phyloP scores from a whole-genome alignment of 2,888 invertebrate species.

The Petrophora chlorosata region DNA sequence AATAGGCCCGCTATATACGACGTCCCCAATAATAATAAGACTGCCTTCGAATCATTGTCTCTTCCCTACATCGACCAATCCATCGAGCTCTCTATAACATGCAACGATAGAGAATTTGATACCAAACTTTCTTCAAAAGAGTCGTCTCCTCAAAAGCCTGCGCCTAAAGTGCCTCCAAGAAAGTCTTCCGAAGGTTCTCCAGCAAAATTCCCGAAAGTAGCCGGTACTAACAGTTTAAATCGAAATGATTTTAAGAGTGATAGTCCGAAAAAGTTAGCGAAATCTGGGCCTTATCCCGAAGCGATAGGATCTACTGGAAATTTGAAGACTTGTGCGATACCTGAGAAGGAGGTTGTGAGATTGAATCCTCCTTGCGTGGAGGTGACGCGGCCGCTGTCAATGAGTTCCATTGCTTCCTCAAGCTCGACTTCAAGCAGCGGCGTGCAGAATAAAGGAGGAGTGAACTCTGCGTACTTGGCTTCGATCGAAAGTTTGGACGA shows the following conservation, averaged over 20 bases:
- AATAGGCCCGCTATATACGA: slow-evolving; percentile 77
- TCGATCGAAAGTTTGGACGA: slow-evolving; percentile 94
- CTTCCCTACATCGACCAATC: slow-evolving; percentile 78
- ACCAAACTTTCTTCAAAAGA: slow-evolving; percentile 73
- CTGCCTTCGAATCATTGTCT: slow-evolving; percentile 74
- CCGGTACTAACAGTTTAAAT: slow-evolving; percentile 69
- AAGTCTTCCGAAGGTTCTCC: slow-evolving; percentile 54
- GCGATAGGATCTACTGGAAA: slow-evolving; percentile 72
- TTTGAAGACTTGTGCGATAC: slow-evolving; percentile 62
- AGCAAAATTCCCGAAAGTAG: slow-evolving; percentile 59
- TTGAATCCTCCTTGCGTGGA: slow-evolving; percentile 81
- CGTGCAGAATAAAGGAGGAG: slow-evolving; percentile 85
- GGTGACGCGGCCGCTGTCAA: slow-evolving; percentile 87
- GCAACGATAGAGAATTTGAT: slow-evolving; percentile 81
- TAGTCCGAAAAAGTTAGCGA: slow-evolving; percentile 61
- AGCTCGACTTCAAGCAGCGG: slow-evolving; percentile 86
- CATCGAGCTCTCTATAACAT: slow-evolving; percentile 74
- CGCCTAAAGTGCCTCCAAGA: slow-evolving; percentile 48
- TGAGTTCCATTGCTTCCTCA: slow-evolving; percentile 91
- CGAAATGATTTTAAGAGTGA: slow-evolving; percentile 61
- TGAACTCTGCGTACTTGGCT: slow-evolving; percentile 91
- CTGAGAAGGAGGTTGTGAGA: slow-evolving; percentile 74
- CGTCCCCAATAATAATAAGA: slow-evolving; percentile 71
- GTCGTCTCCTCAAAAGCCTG: slow-evolving; percentile 63
- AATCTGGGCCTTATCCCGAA: slow-evolving; percentile 69